Evolutionary conservation across 2,888 invertebrate species (phyloP), one percentile per base, ranked within the genome.

Genomic region (Torymus texanus): DNA sequence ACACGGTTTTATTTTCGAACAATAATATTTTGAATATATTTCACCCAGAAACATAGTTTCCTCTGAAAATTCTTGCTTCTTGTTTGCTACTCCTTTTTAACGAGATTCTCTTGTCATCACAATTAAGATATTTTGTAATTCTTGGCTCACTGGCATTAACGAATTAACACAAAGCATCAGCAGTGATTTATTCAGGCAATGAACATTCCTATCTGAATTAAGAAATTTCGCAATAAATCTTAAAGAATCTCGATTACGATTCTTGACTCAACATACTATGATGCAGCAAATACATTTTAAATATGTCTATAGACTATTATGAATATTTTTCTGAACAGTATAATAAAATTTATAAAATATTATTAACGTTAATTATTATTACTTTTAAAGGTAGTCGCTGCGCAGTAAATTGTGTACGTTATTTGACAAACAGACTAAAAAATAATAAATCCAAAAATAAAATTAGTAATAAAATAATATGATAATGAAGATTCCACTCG

Each of bases 101-200:
- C 8, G 41, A 41, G 41, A 65, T 13, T 58, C 56, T 1, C 10
- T 51, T 71, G 63, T 77, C 71, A 56, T 51, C 77, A 18, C 65
- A 59, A 71, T 71, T 77, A 59, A 50, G 10, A 2, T 18, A 16
- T 77, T 77, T 70, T 77, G 77, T 66, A 59, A 77, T 77, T 71
- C 77, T 77, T 77, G 65, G 59, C 59, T 65, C 65, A 12, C 13
- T 5, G 53, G 65, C 50, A 51, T 65, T 56, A 70, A 51, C 51
- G 65, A 77, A 77, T 71, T 70, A 65, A 65, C 24, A 21, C 53
- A 14, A n/a, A 62, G 41, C 21, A 62, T 63, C 66, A 71, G n/a
- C 71, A 2, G 11, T 71, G 77, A 77, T 65, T 77, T 65, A 18
- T 62, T 50, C 41, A 13, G 29, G 41, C n/a, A 58, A n/a, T 14